Percentiles rank a stretch among this genome's conserved stretches.
These are phyloP conservation scores for Leuciscus idus DNA, from an alignment of 2,113 vertebrate genomes.

Conservation along the genomic window DNA sequence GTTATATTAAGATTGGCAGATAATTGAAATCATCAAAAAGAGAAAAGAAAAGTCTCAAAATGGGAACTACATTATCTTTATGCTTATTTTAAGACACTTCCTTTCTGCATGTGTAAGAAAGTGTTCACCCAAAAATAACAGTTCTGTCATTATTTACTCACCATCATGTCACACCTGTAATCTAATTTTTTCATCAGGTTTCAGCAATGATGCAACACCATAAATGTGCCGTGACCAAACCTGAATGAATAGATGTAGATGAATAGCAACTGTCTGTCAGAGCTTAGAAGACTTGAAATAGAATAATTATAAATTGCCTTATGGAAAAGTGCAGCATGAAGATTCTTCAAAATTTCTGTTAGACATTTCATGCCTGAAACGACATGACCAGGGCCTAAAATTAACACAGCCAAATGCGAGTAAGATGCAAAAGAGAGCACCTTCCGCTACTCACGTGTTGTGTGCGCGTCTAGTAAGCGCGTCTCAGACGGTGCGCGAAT, in stretches of 20 bases:
- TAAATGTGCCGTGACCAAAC: background rate
- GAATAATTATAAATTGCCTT: background rate
- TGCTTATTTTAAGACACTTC: background rate
- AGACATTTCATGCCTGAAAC: background rate
- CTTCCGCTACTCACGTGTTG: too few species aligned
- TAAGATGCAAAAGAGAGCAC: too few species aligned
- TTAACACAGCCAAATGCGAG: too few species aligned
- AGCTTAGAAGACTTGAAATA: background rate
- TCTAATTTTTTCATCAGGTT: background rate
- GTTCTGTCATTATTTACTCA: background rate
- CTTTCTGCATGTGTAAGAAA: background rate
- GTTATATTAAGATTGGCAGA: slow-evolving; percentile 54
- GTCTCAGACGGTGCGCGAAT: too few species aligned
- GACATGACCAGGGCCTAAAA: background rate
- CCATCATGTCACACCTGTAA: background rate
- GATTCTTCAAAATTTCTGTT: background rate
- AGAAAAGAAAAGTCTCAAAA: slow-evolving; percentile 11
- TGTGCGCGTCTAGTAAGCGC: too few species aligned
- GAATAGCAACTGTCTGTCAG: background rate
- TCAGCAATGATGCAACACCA: background rate
- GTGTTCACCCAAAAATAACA: background rate
- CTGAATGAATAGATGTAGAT: background rate
- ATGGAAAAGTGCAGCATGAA: background rate
- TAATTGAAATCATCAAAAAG: slow-evolving; percentile 50
- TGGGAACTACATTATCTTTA: slow-evolving; percentile 22